These are phyloP conservation scores for Oncorhynchus keta DNA, from an alignment of 2,113 vertebrate genomes.

Conservation along the genomic window DNA sequence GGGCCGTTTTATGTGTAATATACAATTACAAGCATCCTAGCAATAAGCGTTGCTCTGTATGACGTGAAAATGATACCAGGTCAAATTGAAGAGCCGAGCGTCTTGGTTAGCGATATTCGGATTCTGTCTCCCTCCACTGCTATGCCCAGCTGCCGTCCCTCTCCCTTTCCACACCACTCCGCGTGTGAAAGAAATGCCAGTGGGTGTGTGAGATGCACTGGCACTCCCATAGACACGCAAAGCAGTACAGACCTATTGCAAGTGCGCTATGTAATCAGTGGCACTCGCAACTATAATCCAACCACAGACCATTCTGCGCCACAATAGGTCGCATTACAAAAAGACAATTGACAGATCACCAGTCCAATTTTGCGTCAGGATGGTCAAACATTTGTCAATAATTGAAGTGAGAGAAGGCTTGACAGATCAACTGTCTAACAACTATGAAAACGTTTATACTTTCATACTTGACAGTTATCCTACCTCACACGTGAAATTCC, in stretches of 20 bases:
- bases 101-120: slow-evolving; percentile 26
- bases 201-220: background rate
- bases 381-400: too few species aligned
- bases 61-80: slow-evolving; percentile 55
- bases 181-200: slow-evolving; percentile 39
- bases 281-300: background rate
- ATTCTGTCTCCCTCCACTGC: slow-evolving; percentile 67
- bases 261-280: background rate
- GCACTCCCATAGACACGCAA: background rate
- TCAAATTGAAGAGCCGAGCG: slow-evolving; percentile 52
- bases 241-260: background rate
- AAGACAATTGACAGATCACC: background rate
- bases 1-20: slow-evolving; percentile 5
- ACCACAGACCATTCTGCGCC: background rate
- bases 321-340: background rate
- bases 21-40: slow-evolving; percentile 29
- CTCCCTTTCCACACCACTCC: slow-evolving; percentile 39
- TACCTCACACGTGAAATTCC: too few species aligned
- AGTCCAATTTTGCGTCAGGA: background rate
- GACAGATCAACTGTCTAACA: too few species aligned
- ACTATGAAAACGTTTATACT: too few species aligned
- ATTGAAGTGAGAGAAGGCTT: too few species aligned
- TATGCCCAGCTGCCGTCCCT: slow-evolving; percentile 43
- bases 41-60: slow-evolving; percentile 31
- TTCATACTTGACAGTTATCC: too few species aligned